A percentile compares a stretch with the other conserved stretches of the same genome.
Conservation (phyloP, 2,888 invertebrate genomes). For the Schizaphis graminum region DNA sequence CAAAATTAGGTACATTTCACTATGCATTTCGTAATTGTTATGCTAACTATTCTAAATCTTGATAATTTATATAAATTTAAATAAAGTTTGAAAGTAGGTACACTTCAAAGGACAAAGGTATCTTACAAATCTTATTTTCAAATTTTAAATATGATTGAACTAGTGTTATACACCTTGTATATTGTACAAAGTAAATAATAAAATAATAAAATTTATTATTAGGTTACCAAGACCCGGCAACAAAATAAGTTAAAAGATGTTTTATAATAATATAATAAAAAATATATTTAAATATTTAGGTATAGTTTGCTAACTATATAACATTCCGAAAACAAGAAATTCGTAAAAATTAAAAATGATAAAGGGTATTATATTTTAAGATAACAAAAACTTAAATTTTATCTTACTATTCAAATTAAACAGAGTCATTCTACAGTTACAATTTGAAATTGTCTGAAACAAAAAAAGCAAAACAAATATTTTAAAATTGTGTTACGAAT, state of each 20-base stretch:
- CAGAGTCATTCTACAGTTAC: slow-evolving; percentile 17
- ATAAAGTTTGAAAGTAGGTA: neutral
- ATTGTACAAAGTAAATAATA: neutral
- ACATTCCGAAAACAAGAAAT: neutral
- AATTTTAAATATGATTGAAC: neutral
- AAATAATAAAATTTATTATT: neutral
- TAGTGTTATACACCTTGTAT: neutral
- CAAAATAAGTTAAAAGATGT: neutral
- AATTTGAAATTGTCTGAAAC: slow-evolving; percentile 31
- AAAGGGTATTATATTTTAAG: neutral
- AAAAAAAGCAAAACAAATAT: slow-evolving; percentile 33
- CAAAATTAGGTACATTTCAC: neutral
- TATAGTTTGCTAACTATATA: neutral
- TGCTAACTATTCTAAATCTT: neutral
- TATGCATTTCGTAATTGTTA: neutral
- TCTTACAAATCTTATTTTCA: neutral
- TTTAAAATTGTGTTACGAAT: slow-evolving; percentile 1
- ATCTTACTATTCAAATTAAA: slow-evolving; percentile 32
- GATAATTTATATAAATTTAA: neutral
- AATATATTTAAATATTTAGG: neutral
- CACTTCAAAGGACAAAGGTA: neutral
- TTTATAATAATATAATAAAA: neutral
- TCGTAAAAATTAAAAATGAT: neutral
- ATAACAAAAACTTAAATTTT: neutral
- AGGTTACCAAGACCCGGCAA: neutral